A percentile compares a stretch with the other conserved stretches of the same genome.
phyloP scores from a whole-genome alignment of 2,113 vertebrate species.

The Typhlomys cinereus region DNA sequence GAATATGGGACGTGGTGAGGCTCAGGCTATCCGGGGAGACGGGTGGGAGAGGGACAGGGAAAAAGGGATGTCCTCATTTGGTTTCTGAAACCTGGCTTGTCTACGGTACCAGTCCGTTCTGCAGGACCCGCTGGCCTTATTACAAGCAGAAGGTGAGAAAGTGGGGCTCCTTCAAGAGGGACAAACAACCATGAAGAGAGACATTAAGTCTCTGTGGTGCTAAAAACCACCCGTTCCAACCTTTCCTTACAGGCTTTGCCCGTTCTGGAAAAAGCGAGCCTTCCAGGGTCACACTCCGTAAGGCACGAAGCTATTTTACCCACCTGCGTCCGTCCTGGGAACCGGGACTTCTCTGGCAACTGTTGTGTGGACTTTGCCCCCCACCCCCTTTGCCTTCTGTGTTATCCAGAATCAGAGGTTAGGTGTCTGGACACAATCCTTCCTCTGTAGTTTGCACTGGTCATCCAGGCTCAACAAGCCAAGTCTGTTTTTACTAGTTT shows the following conservation, averaged over 20 bases:
- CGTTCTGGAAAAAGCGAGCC: not conserved
- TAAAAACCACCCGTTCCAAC: not conserved
- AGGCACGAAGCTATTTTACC: not conserved
- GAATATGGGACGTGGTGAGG: not conserved
- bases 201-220: not conserved
- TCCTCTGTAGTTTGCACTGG: not conserved
- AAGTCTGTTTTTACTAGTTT: constrained; percentile 23
- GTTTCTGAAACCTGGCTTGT: constrained; percentile 1
- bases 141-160: not conserved
- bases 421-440: no score
- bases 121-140: not conserved
- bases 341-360: not conserved
- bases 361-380: not conserved
- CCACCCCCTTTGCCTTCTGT: constrained; percentile 15
- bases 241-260: not conserved
- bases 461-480: not conserved
- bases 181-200: not conserved
- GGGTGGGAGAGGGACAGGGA: not conserved
- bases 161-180: not conserved
- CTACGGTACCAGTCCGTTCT: not conserved
- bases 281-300: not conserved
- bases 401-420: not conserved
- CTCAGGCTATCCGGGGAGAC: not conserved
- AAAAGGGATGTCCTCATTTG: not conserved
- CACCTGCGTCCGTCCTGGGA: not conserved